Evolutionary conservation across 2,888 invertebrate genomes (phyloP).

Genomic region (Cremastinae sp.): DNA sequence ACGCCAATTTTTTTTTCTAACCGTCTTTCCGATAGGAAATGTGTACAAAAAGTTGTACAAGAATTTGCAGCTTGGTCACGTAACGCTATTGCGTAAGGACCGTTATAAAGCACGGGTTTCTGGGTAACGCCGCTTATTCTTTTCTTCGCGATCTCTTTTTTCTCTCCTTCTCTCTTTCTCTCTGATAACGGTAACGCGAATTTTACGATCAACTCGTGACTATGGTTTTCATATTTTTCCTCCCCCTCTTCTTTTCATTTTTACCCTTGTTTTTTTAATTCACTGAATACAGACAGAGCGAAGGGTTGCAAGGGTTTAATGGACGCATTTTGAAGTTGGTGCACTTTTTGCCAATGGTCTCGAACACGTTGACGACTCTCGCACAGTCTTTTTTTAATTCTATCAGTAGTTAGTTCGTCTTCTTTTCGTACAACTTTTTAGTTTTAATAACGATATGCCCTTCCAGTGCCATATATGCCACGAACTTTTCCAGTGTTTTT

Average conservation of each 20-base stretch:
- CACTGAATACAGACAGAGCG: too few species aligned
- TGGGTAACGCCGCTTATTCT: conserved; percentile 15
- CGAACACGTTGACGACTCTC: too few species aligned
- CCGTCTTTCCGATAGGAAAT: conserved; percentile 10
- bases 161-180: conserved; percentile 2
- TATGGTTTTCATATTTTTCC: conserved; percentile 18
- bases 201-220: conserved; percentile 51
- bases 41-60: conserved; percentile 28
- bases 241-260: background rate
- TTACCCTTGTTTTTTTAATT: conserved; percentile 2
- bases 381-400: too few species aligned
- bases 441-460: too few species aligned
- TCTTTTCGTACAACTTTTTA: too few species aligned
- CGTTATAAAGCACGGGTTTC: conserved; percentile 37
- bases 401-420: too few species aligned
- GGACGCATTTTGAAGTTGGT: conserved; percentile 2
- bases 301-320: too few species aligned
- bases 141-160: background rate
- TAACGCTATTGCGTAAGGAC: conserved; percentile 49
- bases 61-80: conserved; percentile 46
- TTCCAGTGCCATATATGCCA: too few species aligned
- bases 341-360: too few species aligned
- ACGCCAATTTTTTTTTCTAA: background rate
- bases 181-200: conserved; percentile 40
- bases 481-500: too few species aligned